Base-by-base conservation (phyloP, 2,797 vertebrate species). In the Synaphobranchus kaupii region DNA sequence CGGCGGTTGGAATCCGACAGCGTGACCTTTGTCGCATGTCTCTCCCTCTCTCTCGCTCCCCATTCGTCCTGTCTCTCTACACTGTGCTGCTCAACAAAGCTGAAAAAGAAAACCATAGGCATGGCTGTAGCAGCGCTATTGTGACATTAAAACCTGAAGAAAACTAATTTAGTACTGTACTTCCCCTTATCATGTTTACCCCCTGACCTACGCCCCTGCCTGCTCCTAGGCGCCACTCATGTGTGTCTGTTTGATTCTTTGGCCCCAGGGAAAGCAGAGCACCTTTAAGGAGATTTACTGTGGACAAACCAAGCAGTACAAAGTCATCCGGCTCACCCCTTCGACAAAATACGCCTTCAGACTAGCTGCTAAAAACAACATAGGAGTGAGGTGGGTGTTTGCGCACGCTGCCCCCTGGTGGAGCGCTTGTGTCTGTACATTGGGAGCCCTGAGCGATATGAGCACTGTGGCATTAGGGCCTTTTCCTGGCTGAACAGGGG, bases 301-400 rank as follows among this genome's bases (percentile, higher is more conserved):
- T 0, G 96, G 96, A 5, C 93, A 94, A 54, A 93, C 94, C 89
- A 97, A 96, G 92, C 96, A 97, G 90, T 94, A 96, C 85, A 96
- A 95, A 89, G 90, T 97, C 20, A 93, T 93, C 87, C 95, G 92
- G 85, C 93, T 97, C 81, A 83, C 87, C 68, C 95, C 96, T 83
- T 96, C 96, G 15, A 96, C 95, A 2, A 95, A 94, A 89, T 97
- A 97, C 31, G 91, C 93, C 0, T 96, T 97, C 91, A 93, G 96
- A 91, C 87, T 97, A 90, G 96, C 96, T 89, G 96, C 96, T 91
- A 96, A 96, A 91, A 97, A 97, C 8, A 93, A 95, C 85, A 94
- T 96, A 25, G 96, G 96, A 83, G 93, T 94, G 93, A 97, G 96
- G 96, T 97, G 94, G 3, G 88, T 84, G 12, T 9, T 17, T 0